Evolutionary conservation across 1,140 invertebrate species (phyloP), one percentile per base, ranked within the genome.

Genomic region (Caenorhabditis latens): DNA sequence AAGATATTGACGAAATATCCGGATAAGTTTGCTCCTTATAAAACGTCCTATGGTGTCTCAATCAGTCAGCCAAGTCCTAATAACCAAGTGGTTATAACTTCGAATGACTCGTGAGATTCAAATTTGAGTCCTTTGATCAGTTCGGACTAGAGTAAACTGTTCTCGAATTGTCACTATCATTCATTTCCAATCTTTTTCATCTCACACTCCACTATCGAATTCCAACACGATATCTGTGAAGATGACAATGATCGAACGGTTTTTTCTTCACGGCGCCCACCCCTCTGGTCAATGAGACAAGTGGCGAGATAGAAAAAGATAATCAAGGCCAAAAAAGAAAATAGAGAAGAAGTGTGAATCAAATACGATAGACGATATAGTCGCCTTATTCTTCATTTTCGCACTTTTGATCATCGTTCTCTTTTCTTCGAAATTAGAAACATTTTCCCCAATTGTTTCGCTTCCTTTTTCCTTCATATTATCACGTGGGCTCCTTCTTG

Each of bases 231-330:
- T 79, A 50, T 79, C 71, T 79, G 71, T 16, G 71, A 79, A 79
- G 24, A 79, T 71, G 65, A 79, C 71, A 50, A 79, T 79, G 71
- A 79, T 79, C 21, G 71, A 79, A 79, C 71, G 71, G 71, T 79
- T 79, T 79, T 53, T 79, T 24, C n/a, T 24, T 13, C 46, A 50
- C 65, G 4, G 65, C 46, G 21, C 71, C 46, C 46, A 48, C 71
- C 71, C 14, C 71, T 50, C 24, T 79, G 71, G 43, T 79, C 46
- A 79, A 21, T 79, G 8, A 50, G 71, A 79, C 71, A 79, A 79
- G 9, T 21, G 43, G n/a, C 50, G 50, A n/a, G 67, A 16, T 11
- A 40, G 61, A 65, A 24, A 71, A 9, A 46, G 19, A 79, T 79
- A 79, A 79, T 79, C 71, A 79, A 79, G 71, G 71, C 71, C 71